Conservation (phyloP, 2,797 vertebrate genomes). For the Nothura maculosa region DNA sequence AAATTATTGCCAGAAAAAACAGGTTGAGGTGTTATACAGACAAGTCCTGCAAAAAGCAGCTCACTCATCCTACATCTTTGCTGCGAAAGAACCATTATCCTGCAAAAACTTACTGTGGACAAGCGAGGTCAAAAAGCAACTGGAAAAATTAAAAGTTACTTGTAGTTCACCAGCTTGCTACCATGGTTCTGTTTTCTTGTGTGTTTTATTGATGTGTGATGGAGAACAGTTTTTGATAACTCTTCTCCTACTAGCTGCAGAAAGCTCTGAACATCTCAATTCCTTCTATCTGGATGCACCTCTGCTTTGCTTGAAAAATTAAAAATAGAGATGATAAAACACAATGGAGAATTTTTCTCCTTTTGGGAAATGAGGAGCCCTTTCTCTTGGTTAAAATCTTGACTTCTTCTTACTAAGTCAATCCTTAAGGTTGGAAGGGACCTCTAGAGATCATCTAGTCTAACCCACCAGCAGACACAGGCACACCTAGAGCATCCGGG, state of each 20-base stretch:
- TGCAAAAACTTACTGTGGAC: not conserved
- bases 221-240: not conserved
- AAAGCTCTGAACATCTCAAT: not conserved
- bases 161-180: constrained; percentile 9
- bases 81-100: not conserved
- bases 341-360: not conserved
- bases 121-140: not conserved
- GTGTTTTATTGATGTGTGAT: not conserved
- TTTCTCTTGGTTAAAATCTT: not conserved
- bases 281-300: not conserved
- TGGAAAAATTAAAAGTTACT: not conserved
- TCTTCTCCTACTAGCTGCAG: not conserved
- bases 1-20: not conserved
- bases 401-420: not conserved
- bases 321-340: not conserved
- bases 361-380: not conserved
- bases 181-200: not conserved
- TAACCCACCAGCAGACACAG: no score
- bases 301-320: not conserved
- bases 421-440: no score
- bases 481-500: no score
- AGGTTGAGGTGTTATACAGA: not conserved
- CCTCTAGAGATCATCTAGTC: no score
- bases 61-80: not conserved
- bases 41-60: not conserved